These are phyloP conservation scores for Torymus texanus DNA, from an alignment of 2,888 invertebrate species.

Conservation along the genomic window DNA sequence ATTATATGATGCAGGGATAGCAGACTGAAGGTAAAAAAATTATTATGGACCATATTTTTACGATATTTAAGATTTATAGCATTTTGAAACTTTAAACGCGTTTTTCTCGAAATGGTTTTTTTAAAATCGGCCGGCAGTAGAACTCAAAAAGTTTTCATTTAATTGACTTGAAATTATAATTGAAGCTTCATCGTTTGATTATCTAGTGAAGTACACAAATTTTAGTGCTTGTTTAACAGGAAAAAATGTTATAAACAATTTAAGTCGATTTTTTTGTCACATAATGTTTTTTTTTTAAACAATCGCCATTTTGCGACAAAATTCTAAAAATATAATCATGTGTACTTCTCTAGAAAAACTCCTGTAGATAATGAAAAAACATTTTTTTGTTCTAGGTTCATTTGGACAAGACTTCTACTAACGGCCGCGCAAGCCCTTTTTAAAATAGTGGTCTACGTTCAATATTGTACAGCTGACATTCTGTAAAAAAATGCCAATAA, in stretches of 20 bases:
- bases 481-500: constrained; percentile 2
- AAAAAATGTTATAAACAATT: constrained; percentile 21
- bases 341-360: background rate
- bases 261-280: too few species aligned
- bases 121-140: background rate
- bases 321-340: constrained; percentile 2
- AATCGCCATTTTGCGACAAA: constrained; percentile 30
- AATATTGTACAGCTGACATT: too few species aligned
- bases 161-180: constrained; percentile 5
- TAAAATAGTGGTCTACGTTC: background rate
- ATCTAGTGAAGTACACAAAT: constrained; percentile 22
- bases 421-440: background rate
- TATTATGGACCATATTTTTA: background rate
- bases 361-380: background rate
- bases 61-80: background rate
- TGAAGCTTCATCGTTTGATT: background rate
- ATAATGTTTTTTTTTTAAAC: constrained; percentile 7
- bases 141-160: background rate
- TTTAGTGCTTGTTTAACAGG: constrained; percentile 24
- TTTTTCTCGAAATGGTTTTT: background rate
- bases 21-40: too few species aligned
- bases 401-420: background rate
- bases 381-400: background rate
- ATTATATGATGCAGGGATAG: too few species aligned
- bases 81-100: background rate